phyloP scores from a whole-genome alignment of 2,797 vertebrate genomes.

The Mus caroli region DNA sequence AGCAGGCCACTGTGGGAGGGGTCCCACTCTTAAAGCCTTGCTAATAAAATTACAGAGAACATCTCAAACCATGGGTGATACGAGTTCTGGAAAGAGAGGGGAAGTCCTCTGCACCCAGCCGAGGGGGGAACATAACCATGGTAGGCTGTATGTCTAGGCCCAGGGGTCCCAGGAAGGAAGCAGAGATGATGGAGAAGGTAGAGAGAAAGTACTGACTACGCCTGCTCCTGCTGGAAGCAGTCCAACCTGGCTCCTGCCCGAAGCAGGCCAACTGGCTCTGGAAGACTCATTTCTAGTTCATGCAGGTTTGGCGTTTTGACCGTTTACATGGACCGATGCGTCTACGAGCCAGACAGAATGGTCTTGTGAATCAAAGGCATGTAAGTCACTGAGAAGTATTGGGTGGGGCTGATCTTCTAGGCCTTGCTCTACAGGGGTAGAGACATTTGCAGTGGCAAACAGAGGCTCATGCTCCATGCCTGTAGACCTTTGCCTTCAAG shows the following conservation, averaged over 20 bases:
- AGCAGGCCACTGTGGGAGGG: not conserved
- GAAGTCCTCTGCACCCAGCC: rapidly evolving
- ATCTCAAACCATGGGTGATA: not conserved
- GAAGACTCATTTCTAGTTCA: not conserved
- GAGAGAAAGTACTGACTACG: not conserved
- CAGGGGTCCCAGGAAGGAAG: not conserved
- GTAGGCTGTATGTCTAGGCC: rapidly evolving
- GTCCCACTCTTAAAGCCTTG: not conserved
- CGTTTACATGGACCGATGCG: too few relatives aligned
- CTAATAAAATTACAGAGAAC: not conserved
- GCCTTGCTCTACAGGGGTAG: not conserved
- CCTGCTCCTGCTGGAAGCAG: too few relatives aligned
- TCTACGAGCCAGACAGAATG: not conserved
- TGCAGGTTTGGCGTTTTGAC: not conserved
- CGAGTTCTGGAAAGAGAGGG: not conserved
- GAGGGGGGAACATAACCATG: rapidly evolving
- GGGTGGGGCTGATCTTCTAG: not conserved
- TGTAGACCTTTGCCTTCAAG: not conserved
- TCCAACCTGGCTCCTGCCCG: not conserved
- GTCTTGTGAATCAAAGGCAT: not conserved
- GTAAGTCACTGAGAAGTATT: not conserved
- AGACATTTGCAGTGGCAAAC: not conserved
- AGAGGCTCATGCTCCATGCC: not conserved
- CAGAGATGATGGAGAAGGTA: too few relatives aligned
- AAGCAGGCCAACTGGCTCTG: not conserved